These are phyloP conservation scores for Tipula unca DNA, from an alignment of 2,888 invertebrate genomes.

Conservation along the genomic window DNA sequence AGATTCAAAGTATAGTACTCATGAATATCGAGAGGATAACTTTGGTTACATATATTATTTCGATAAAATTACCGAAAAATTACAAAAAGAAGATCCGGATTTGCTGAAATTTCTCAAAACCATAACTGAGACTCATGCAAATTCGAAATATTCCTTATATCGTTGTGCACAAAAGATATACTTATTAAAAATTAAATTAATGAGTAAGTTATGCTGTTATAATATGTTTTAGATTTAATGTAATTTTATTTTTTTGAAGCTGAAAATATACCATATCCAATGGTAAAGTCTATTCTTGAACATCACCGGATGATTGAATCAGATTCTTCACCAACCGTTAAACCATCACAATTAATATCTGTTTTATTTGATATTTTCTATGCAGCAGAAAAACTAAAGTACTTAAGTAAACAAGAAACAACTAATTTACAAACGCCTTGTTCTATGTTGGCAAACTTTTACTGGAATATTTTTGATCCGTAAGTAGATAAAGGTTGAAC, in stretches of 20 bases:
- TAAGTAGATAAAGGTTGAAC: slow-evolving; percentile 27
- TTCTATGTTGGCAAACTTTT: slow-evolving; percentile 35
- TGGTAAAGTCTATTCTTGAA: slow-evolving; percentile 37
- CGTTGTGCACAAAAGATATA: slow-evolving; percentile 38
- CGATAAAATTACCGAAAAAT: neutral
- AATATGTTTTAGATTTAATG: neutral
- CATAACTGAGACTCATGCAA: neutral
- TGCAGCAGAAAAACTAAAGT: slow-evolving; percentile 38
- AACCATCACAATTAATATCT: slow-evolving; percentile 36
- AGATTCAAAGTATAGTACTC: neutral
- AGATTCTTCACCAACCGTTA: slow-evolving; percentile 34
- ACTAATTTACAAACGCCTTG: slow-evolving; percentile 33
- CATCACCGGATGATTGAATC: slow-evolving; percentile 34
- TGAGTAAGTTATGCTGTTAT: slow-evolving; percentile 32
- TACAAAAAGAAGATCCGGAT: neutral
- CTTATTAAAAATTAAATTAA: slow-evolving; percentile 35
- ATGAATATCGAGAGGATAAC: neutral
- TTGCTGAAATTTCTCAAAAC: neutral
- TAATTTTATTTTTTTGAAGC: slow-evolving; percentile 29
- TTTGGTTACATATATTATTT: neutral
- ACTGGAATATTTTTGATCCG: slow-evolving; percentile 42
- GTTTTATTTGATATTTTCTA: slow-evolving; percentile 39
- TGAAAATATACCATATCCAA: slow-evolving; percentile 35
- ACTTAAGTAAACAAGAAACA: slow-evolving; percentile 30
- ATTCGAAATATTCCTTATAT: slow-evolving; percentile 37